These are phyloP conservation scores for Microcebus ravelobensis DNA, from an alignment of 2,113 vertebrate genomes.

Conservation along the genomic window DNA sequence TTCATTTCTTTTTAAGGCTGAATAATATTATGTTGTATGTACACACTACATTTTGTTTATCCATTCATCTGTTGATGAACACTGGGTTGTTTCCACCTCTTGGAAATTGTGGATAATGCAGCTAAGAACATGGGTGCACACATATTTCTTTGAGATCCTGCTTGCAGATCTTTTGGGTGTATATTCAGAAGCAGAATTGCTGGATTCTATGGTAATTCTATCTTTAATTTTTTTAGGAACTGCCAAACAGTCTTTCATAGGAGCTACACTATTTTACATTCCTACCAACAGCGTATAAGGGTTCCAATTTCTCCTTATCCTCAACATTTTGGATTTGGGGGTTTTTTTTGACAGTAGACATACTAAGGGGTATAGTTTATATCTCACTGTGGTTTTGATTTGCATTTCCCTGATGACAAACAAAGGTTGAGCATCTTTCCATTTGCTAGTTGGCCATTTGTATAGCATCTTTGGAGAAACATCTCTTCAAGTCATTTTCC, in stretches of 20 bases:
- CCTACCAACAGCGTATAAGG: fast-evolving
- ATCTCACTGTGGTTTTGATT: not conserved
- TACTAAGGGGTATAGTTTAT: fast-evolving
- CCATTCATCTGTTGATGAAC: not conserved
- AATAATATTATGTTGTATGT: not conserved
- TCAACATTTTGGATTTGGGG: not conserved
- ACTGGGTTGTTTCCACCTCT: not conserved
- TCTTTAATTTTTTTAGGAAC: not conserved
- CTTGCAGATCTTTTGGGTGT: not conserved
- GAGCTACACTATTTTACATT: fast-evolving
- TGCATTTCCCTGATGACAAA: not conserved
- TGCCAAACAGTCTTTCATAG: not conserved
- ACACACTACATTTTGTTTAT: not conserved
- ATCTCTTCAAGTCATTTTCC: not conserved
- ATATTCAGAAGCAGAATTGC: not conserved
- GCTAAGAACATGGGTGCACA: not conserved
- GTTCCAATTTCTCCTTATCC: not conserved
- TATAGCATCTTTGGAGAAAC: not conserved
- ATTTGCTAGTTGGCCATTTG: no score
- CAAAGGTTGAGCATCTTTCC: not conserved
- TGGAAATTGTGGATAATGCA: not conserved
- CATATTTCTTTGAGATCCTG: not conserved
- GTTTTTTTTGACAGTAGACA: no score
- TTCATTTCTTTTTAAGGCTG: not conserved
- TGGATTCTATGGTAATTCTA: not conserved